Conservation (phyloP, 2,113 vertebrate genomes). For the Manacus vitellinus region DNA sequence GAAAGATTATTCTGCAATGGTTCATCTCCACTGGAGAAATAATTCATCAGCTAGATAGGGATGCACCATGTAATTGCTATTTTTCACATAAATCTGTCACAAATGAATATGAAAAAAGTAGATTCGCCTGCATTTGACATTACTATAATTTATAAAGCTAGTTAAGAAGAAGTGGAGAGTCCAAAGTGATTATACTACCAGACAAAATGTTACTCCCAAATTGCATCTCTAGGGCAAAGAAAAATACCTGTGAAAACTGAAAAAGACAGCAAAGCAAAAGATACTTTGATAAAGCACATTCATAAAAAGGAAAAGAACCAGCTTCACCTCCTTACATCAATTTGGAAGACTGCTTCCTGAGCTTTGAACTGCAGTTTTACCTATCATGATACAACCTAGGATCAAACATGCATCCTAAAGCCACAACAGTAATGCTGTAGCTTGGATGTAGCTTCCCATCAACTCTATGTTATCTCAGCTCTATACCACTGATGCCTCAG, state of each 20-base stretch:
- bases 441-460: background rate
- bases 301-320: background rate
- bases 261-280: background rate
- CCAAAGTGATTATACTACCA: background rate
- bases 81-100: background rate
- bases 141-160: background rate
- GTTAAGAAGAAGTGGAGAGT: background rate
- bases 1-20: background rate
- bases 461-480: background rate
- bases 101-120: background rate
- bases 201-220: background rate
- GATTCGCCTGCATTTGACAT: background rate
- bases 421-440: background rate
- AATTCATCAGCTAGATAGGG: background rate
- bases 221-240: background rate
- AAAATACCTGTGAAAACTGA: background rate
- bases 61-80: background rate
- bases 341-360: rapidly evolving
- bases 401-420: background rate
- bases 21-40: background rate
- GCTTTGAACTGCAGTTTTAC: background rate
- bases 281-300: background rate
- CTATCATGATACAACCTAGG: background rate
- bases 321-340: background rate
- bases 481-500: background rate